phyloP scores from a whole-genome alignment of 2,888 invertebrate species.

The Trissonchulus latispiculum region DNA sequence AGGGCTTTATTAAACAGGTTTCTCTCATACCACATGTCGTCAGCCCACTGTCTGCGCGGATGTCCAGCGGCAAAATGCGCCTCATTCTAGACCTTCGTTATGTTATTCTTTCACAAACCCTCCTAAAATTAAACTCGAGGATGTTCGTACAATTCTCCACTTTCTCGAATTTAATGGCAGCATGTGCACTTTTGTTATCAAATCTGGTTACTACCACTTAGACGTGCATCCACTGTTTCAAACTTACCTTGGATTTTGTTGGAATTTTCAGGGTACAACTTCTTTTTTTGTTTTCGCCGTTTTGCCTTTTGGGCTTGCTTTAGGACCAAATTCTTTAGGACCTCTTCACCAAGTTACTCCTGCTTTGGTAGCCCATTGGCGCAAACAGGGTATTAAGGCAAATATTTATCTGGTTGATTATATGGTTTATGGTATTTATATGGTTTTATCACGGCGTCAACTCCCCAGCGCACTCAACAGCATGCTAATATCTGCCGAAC shows the following conservation, averaged over 20 bases:
- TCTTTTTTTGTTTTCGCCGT: background rate
- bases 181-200: background rate
- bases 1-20: background rate
- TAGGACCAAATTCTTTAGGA: no score
- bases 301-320: background rate
- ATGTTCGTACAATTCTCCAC: background rate
- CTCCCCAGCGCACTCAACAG: background rate
- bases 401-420: background rate
- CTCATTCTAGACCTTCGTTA: background rate
- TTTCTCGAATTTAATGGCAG: background rate
- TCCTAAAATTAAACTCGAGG: background rate
- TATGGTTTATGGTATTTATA: no score
- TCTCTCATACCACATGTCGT: background rate
- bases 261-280: background rate
- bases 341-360: no score
- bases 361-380: background rate
- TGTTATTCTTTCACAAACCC: background rate
- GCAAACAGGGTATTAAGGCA: background rate
- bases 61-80: background rate
- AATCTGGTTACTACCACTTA: conserved; percentile 1
- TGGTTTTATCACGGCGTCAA: background rate
- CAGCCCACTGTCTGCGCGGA: background rate
- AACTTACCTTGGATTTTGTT: background rate
- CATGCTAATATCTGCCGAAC: background rate
- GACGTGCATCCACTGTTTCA: background rate